Evolutionary conservation across 2,113 vertebrate genomes (phyloP).

Genomic region (Archilochus colubris): DNA sequence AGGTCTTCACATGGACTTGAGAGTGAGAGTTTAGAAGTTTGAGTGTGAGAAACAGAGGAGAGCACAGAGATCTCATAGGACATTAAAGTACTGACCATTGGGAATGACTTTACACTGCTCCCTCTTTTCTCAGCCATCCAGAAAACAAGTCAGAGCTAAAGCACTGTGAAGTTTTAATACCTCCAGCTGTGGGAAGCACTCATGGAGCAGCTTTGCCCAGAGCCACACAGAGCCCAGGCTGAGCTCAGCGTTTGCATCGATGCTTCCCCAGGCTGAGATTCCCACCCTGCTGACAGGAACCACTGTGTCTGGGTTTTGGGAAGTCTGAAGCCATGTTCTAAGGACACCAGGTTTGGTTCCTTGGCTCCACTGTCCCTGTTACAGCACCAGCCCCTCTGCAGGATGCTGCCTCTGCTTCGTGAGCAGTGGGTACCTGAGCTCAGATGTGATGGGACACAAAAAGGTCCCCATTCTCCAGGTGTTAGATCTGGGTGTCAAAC

Average conservation of each 20-base stretch:
- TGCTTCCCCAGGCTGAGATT: neutral
- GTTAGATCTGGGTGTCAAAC: neutral
- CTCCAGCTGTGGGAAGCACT: neutral
- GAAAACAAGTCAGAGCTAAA: neutral
- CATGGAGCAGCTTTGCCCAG: neutral
- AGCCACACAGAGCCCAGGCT: neutral
- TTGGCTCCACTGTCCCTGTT: neutral
- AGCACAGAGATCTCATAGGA: neutral
- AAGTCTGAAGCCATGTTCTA: neutral
- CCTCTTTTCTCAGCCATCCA: neutral
- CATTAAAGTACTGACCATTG: neutral
- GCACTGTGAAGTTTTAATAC: neutral
- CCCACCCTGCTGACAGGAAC: neutral
- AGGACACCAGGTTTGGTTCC: neutral
- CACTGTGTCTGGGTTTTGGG: rapidly evolving
- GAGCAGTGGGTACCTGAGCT: neutral
- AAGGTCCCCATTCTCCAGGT: neutral
- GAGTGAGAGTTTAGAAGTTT: neutral
- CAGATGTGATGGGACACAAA: neutral
- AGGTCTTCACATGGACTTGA: neutral
- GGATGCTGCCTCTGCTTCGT: neutral
- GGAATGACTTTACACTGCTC: neutral
- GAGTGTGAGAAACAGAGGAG: neutral
- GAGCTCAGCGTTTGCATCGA: neutral
- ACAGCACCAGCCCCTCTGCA: neutral